Conservation (phyloP, 1,140 invertebrate species). For the Melipona quadrifasciata region DNA sequence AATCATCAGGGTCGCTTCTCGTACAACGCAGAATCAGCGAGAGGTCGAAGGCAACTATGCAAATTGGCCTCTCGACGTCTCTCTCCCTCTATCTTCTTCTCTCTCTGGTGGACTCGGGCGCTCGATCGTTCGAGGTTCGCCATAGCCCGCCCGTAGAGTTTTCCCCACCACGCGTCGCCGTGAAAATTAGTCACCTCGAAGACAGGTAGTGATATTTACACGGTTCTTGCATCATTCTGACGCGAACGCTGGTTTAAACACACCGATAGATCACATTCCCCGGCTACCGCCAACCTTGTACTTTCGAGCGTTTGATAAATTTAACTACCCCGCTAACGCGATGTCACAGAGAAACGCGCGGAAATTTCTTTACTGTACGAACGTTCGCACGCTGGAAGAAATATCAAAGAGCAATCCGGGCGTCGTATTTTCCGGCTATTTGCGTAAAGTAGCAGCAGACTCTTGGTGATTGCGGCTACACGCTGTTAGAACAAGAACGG, state of each 20-base stretch:
- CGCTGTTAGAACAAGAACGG: neutral
- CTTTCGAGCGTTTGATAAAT: neutral
- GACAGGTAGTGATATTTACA: conserved; percentile 30
- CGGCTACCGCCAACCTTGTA: neutral
- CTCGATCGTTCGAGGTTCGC: conserved; percentile 2
- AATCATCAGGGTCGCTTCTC: conserved; percentile 43
- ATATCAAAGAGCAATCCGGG: neutral
- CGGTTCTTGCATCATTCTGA: neutral
- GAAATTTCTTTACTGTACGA: neutral
- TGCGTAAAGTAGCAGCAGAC: neutral
- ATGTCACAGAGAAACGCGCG: too few relatives aligned
- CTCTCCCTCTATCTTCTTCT: neutral
- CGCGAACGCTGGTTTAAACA: neutral
- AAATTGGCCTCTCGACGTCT: conserved; percentile 34
- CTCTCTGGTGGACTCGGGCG: neutral
- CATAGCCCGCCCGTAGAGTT: conserved; percentile 5
- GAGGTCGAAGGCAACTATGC: conserved; percentile 49
- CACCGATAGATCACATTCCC: neutral
- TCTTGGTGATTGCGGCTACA: neutral
- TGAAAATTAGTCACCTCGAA: conserved; percentile 48
- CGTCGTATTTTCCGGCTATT: neutral
- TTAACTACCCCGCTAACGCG: neutral
- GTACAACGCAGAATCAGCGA: conserved; percentile 32
- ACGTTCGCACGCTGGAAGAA: neutral
- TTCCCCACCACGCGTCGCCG: neutral